Evolutionary conservation across 1,140 invertebrate genomes (phyloP), one percentile per base, ranked within the genome.

Genomic region (Sinella curviseta): DNA sequence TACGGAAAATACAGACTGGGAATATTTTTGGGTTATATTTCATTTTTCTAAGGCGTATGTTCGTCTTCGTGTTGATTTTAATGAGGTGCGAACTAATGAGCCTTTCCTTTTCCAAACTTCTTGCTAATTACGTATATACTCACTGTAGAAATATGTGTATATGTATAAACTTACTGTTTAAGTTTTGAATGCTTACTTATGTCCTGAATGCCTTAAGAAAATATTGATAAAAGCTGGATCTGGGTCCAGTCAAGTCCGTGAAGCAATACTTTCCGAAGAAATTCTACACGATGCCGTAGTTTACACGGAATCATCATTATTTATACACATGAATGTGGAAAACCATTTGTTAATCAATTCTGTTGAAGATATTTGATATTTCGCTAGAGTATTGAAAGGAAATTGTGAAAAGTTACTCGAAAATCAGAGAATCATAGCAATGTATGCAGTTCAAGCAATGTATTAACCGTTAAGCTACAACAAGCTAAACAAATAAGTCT

Each of bases 31-130:
- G 4, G 39, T 48, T 48, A 48, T 60, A n/a, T 60, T 60, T 17
- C 57, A 26, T 60, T 60, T 60, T 48, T 60, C 57, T 12, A 26
- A 60, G 3, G 57, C 57, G 57, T 48, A 48, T 48, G 39, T 3
- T 4, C 57, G 3, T 60, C 24, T n/a, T 26, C 57, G 24, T 16
- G 57, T n/a, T 60, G 12, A 14, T 70, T 70, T 70, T 70, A 70
- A 70, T 70, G 65, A 70, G 65, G 65, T 70, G 65, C 30, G 65
- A 70, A 70, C 65, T 70, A 70, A 70, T 70, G 65, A 70, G 65
- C 26, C n/a, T 70, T 70, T 70, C 65, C 65, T 30, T 60, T 60
- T 60, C 3, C 8, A 60, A 60, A 70, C 8, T 3, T 33, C 65
- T 4, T 70, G 8, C 8, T 14, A 70, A 31, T 70, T 30, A 70